Base-by-base conservation (phyloP, 53 echinoderm and acorn worm genomes). In the Apostichopus leukothele region DNA sequence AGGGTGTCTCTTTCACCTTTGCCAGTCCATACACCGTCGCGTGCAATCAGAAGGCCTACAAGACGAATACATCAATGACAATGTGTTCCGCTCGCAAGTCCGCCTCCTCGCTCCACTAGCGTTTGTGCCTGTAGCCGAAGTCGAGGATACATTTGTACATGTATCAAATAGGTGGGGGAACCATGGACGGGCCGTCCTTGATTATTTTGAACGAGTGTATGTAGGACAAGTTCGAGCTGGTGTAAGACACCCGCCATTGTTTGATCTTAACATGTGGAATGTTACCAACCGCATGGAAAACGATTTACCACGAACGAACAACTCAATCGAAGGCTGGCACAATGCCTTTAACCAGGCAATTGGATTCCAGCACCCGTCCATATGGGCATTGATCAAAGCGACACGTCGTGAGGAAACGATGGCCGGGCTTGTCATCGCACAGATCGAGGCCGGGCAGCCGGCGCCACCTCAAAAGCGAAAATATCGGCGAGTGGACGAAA, bases 281-380 rank as follows among this genome's bases (percentile, higher is more conserved):
- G 78, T 77, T 12, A 27, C 78, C 27, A 50, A 23, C 27, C 78
- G 78, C 78, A 77, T 53, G 20, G 27, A 16, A 50, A 50, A 77
- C 78, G 78, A 77, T 50, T 50, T 77, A 77, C 78, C 78, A 1
- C 6, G 78, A 77, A 21, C 27, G 16, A 77, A 77, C 78, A 77
- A 77, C 12, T 77, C 78, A 16, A 50, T 77, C 21, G 51, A 77
- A 77, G 78, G 78, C 7, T 77, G 78, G 78, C 78, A 77, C 27
- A 23, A 77, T 77, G 78, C 78, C 27, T 77, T 77, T 12, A 53
- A 4, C 27, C 78, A 77, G 27, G 78, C 21, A 23, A 77, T 21
- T 50, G 78, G 78, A 21, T 77, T 77, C 25, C 78, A 77, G 6
- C 78, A 77, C 27, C 78, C 78, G 5, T 77, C 27, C 78, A 21